Evolutionary conservation across 2,888 invertebrate genomes (phyloP).

Genomic region (Rhamphomyia laevipes): DNA sequence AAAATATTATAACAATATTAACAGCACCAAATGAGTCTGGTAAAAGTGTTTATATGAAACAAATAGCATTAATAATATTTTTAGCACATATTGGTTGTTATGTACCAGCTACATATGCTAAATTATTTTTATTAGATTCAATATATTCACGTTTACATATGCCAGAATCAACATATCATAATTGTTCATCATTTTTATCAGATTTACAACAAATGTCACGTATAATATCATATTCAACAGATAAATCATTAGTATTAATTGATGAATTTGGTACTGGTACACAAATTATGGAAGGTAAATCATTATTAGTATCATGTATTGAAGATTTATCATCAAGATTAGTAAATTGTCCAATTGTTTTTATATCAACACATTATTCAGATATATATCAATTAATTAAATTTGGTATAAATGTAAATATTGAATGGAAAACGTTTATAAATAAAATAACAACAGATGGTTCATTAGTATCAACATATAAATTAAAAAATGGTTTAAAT

Average conservation of each 20-base stretch:
- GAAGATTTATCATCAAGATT: constrained; percentile 50
- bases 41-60: constrained; percentile 85
- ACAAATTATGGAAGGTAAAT: constrained; percentile 58
- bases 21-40: constrained; percentile 89
- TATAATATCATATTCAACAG: constrained; percentile 50
- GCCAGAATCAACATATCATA: constrained; percentile 62
- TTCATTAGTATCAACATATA: constrained; percentile 4
- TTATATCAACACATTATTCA: constrained; percentile 69
- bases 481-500: constrained; percentile 1
- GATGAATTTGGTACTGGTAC: constrained; percentile 91
- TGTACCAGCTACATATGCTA: constrained; percentile 68
- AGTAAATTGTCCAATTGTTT: constrained; percentile 54
- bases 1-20: constrained; percentile 58
- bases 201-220: constrained; percentile 64
- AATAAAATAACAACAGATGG: background rate
- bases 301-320: constrained; percentile 57
- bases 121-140: constrained; percentile 57
- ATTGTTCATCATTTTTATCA: constrained; percentile 75
- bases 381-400: constrained; percentile 47
- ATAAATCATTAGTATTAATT: constrained; percentile 59
- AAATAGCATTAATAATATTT: constrained; percentile 66
- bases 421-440: constrained; percentile 3
- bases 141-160: constrained; percentile 67
- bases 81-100: constrained; percentile 83
- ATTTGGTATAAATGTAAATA: background rate